Base-by-base conservation (phyloP, 1,140 invertebrate genomes). In the Sycophila sp. region DNA sequence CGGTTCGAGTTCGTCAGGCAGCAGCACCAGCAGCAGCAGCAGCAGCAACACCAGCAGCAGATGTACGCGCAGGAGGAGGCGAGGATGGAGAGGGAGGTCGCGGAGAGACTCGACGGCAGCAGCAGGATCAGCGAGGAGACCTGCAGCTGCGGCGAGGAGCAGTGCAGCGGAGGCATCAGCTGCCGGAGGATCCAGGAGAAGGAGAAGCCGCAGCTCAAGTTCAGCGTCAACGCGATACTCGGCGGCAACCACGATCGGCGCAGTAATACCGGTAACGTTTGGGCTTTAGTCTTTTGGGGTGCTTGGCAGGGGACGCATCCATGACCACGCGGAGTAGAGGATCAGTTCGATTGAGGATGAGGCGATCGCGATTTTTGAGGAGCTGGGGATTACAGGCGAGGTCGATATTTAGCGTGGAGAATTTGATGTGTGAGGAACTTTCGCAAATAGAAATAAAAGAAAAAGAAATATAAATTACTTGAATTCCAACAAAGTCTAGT, bases 141-240 rank as follows among this genome's bases (percentile, higher is more conserved):
- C 66, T 84, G 81, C 73, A 83, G 80, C 73, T 82, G 82, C 71
- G 80, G 79, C 28, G 83, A 83, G 38, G 83, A 84, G 73, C 82
- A 85, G 65, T 83, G 81, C 70, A 69, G 72, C n/a, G 76, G 78
- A 17, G 74, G 75, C 10, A 76, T 78, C 17, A 71, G 78, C 8
- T 75, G 75, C 10, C 79, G 79, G 72, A 76, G 78, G 58, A 85
- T 86, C 67, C 85, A 85, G 72, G 81, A 83, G 68, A 86, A 86
- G 72, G 85, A 86, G 64, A 94, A 94, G 77, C 94, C 94, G 0
- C 90, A 94, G 75, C 88, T 97, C 68, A 97, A 97, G 85, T 97
- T 97, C 84, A 96, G 95, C 89, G 94, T 97, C 63, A 95, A 92
- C 87, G 94, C 94, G 15, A 97, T 97, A 75, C 87, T 97, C 45